Percentiles rank a stretch among this genome's conserved stretches.
These are phyloP conservation scores for Lagocephalus sceleratus DNA, from an alignment of 2,797 vertebrate species.

Conservation along the genomic window DNA sequence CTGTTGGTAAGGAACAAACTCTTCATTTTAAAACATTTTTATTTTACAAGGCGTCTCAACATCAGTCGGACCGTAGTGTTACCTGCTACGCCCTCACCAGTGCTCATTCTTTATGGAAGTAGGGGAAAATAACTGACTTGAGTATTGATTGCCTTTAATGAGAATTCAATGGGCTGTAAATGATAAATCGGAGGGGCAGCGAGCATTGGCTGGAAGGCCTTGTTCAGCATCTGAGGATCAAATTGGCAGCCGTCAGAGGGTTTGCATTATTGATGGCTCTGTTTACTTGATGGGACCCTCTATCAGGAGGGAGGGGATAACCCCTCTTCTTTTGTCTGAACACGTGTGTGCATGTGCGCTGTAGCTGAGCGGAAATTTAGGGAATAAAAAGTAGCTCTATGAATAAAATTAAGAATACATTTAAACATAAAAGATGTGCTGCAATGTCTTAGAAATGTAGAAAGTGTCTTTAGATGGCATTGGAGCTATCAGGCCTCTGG, in stretches of 20 bases:
- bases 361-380: no score
- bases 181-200: conserved; percentile 37
- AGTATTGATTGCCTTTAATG: conserved; percentile 45
- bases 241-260: conserved; percentile 32
- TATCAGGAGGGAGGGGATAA: conserved; percentile 23
- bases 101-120: conserved; percentile 3
- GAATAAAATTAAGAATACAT: no score
- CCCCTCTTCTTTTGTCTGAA: conserved; percentile 4
- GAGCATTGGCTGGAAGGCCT: conserved; percentile 20
- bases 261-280: conserved; percentile 73
- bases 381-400: no score
- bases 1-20: not conserved
- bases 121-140: conserved; percentile 19
- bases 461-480: no score
- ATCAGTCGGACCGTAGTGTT: no score
- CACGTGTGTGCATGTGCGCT: no score
- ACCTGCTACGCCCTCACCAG: not conserved
- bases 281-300: conserved; percentile 63
- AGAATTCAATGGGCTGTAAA: conserved; percentile 36
- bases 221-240: conserved; percentile 41
- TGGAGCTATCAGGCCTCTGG: no score
- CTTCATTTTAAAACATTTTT: not conserved
- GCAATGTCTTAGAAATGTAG: no score
- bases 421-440: no score
- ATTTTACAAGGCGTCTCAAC: no score